These are phyloP conservation scores for Lathamus discolor DNA, from an alignment of 2,113 vertebrate genomes.

Conservation along the genomic window DNA sequence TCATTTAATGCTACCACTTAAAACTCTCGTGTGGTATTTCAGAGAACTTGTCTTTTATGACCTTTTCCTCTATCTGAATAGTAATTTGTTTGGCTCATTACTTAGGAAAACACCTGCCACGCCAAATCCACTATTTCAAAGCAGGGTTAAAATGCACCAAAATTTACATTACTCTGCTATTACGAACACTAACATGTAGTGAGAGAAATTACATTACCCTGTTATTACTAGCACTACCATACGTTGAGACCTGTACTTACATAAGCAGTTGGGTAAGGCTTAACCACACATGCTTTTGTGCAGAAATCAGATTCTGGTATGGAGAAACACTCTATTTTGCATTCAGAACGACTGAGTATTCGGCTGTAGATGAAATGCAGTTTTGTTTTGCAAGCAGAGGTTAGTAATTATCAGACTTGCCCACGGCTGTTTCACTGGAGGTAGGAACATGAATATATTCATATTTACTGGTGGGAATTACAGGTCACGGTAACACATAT, in stretches of 20 bases:
- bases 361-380: conserved; percentile 22
- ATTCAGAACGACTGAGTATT: neutral
- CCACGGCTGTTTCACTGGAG: neutral
- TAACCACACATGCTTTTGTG: neutral
- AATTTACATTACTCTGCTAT: neutral
- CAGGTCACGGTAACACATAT: neutral
- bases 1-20: neutral
- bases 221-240: neutral
- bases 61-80: neutral
- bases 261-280: neutral
- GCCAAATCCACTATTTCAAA: conserved; percentile 9
- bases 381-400: conserved; percentile 26
- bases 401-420: conserved; percentile 19
- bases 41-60: neutral
- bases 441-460: neutral
- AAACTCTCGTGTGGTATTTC: neutral
- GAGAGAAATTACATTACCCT: neutral
- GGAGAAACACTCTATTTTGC: conserved; percentile 21
- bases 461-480: neutral
- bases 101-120: neutral
- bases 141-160: neutral
- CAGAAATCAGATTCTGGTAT: neutral
- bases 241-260: neutral
- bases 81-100: conserved; percentile 26
- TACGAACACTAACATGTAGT: neutral